Percentiles rank a stretch among this genome's conserved stretches.
phyloP scores from a whole-genome alignment of 2,888 invertebrate genomes.

The Heliconius erato region DNA sequence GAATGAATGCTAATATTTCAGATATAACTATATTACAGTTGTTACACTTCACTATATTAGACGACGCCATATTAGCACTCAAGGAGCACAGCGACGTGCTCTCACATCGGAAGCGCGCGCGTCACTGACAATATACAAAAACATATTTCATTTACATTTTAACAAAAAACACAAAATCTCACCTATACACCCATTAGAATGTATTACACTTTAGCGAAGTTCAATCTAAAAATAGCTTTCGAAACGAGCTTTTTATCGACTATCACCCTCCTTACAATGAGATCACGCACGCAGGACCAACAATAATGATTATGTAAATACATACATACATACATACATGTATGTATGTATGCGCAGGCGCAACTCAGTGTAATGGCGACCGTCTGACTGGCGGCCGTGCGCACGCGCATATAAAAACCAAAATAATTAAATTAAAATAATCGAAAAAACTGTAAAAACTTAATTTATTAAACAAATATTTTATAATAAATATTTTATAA shows the following conservation, averaged over 20 bases:
- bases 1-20: too few relatives aligned
- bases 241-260: slow-evolving; percentile 47
- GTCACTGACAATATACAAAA: too few relatives aligned
- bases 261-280: slow-evolving; percentile 48
- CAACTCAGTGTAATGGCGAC: slow-evolving; percentile 79
- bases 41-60: too few relatives aligned
- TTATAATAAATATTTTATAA: too few relatives aligned
- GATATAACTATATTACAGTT: too few relatives aligned
- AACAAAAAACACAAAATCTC: background rate
- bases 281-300: slow-evolving; percentile 66
- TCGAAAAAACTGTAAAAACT: background rate
- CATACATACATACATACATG: slow-evolving; percentile 71
- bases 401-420: slow-evolving; percentile 56
- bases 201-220: background rate
- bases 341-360: slow-evolving; percentile 61
- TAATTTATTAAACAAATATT: background rate
- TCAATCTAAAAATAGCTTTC: slow-evolving; percentile 17
- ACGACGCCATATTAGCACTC: too few relatives aligned
- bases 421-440: background rate
- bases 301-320: slow-evolving; percentile 77
- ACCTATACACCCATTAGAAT: background rate
- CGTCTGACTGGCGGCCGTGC: slow-evolving; percentile 73
- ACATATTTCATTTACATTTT: background rate
- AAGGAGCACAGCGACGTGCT: too few relatives aligned
- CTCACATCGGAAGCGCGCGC: too few relatives aligned